phyloP scores from a whole-genome alignment of 2,113 vertebrate genomes.

The Elaphurus davidianus region DNA sequence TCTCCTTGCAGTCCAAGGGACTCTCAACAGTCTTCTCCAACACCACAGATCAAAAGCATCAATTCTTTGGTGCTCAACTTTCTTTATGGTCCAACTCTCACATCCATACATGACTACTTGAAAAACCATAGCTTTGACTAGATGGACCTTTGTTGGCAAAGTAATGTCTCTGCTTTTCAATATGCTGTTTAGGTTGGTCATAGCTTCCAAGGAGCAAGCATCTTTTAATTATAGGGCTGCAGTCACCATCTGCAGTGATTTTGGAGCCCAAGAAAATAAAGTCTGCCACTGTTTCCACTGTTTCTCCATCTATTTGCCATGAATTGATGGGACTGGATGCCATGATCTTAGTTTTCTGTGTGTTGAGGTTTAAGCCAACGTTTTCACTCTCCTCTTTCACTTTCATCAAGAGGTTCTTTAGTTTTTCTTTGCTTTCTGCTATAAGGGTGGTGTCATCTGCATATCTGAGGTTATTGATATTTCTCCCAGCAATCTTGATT shows the following conservation, averaged over 20 bases:
- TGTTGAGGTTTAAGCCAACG: neutral
- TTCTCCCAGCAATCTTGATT: neutral
- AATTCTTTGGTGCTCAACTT: neutral
- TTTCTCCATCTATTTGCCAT: neutral
- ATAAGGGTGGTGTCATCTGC: neutral
- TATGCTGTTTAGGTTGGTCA: neutral
- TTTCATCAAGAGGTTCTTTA: neutral
- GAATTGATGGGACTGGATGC: neutral
- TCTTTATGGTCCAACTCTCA: neutral
- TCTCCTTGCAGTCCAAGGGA: neutral
- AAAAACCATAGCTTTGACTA: neutral
- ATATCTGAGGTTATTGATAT: neutral
- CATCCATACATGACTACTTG: neutral
- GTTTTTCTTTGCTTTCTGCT: neutral
- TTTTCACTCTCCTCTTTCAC: neutral
- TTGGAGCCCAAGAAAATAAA: neutral
- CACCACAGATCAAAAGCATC: neutral
- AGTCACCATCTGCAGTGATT: neutral
- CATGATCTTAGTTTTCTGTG: neutral
- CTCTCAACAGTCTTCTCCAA: neutral
- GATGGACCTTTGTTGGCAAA: neutral
- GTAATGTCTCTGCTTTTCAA: neutral
- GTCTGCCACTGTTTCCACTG: neutral
- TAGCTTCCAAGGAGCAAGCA: neutral
- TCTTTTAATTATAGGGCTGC: neutral